phyloP scores from a whole-genome alignment of 2,797 vertebrate species.

The Pangasius macronema region DNA sequence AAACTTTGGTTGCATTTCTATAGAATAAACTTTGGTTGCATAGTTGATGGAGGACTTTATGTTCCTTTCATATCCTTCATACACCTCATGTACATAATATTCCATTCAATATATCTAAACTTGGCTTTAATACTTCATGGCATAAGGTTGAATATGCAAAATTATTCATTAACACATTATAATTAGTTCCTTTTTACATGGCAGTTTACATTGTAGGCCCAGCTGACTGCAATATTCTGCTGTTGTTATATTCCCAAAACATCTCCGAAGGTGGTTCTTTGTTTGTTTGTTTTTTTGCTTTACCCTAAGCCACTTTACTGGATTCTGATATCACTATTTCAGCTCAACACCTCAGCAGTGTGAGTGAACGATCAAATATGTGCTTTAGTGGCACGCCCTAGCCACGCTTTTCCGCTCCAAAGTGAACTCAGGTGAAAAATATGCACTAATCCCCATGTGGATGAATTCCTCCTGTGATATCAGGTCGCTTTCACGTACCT shows the following conservation, averaged over 20 bases:
- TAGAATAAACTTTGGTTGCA: not conserved
- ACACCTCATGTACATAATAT: not conserved
- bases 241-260: not conserved
- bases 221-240: not conserved
- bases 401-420: not conserved
- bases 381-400: slow-evolving; percentile 15
- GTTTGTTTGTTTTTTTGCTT: not conserved
- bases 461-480: slow-evolving; percentile 47
- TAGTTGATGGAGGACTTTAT: not conserved
- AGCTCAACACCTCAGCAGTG: not conserved
- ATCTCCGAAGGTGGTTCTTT: not conserved
- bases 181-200: not conserved
- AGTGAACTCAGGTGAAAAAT: slow-evolving; percentile 57
- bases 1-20: not conserved
- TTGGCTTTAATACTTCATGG: not conserved
- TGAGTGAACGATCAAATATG: slow-evolving; percentile 25
- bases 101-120: not conserved
- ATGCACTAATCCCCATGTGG: slow-evolving; percentile 57
- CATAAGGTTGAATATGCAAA: not conserved
- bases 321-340: not conserved
- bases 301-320: not conserved
- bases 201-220: not conserved
- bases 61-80: not conserved
- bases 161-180: not conserved
- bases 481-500: slow-evolving; percentile 78